phyloP scores from a whole-genome alignment of 2,888 invertebrate genomes.

The Drosophila parthenogenetica region DNA sequence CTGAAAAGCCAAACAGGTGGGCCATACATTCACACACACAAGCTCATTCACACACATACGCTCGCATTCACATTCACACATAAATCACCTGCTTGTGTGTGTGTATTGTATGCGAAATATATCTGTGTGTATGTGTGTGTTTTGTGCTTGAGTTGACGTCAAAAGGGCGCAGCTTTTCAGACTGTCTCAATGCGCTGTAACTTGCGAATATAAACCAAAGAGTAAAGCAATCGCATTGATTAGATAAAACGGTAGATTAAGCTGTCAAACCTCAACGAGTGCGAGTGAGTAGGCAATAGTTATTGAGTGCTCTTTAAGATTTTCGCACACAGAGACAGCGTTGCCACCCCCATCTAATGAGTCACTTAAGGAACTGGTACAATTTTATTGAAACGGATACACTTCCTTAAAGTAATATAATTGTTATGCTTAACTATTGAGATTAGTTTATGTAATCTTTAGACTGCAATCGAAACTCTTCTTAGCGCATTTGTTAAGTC shows the following conservation, averaged over 20 bases:
- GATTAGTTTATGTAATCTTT: too few relatives aligned
- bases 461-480: not conserved
- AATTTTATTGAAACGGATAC: not conserved
- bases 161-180: constrained; percentile 22
- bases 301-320: not conserved
- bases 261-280: not conserved
- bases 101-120: constrained; percentile 10
- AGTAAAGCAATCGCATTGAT: constrained; percentile 5
- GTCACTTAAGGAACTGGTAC: not conserved
- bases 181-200: constrained; percentile 27
- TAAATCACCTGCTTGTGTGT: constrained; percentile 34
- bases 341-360: not conserved
- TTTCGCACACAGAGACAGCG: not conserved
- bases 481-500: constrained; percentile 18
- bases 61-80: constrained; percentile 23
- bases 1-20: constrained; percentile 74
- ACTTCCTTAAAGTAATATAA: too few relatives aligned
- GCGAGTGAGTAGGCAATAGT: not conserved
- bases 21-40: constrained; percentile 31
- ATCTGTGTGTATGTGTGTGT: constrained; percentile 28
- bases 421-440: too few relatives aligned
- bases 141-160: constrained; percentile 36
- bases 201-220: constrained; percentile 1
- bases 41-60: constrained; percentile 9
- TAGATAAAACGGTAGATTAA: constrained; percentile 17